phyloP scores from a whole-genome alignment of 1,140 invertebrate genomes.

The Sycobia sp. region DNA sequence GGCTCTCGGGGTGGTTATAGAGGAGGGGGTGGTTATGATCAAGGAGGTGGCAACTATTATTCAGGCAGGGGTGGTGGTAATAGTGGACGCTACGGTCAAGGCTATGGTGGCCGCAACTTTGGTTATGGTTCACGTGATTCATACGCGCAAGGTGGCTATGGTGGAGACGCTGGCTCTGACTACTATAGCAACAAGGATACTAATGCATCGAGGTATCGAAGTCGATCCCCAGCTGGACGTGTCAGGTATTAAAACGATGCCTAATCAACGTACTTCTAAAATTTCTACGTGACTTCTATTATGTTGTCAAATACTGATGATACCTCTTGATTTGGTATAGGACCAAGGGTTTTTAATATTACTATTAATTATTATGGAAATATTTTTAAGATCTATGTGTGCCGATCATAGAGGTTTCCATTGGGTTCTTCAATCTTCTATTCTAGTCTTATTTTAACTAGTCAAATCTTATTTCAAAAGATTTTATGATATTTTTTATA shows the following conservation, averaged over 20 bases:
- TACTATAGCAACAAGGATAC: conserved; percentile 59
- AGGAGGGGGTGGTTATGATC: conserved; percentile 56
- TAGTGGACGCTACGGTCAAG: conserved; percentile 53
- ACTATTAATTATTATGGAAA: conserved; percentile 11
- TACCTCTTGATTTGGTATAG: conserved; percentile 26
- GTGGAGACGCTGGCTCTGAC: conserved; percentile 48
- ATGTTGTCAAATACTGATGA: conserved; percentile 29
- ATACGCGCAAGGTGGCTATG: conserved; percentile 55
- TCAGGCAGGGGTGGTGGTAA: conserved; percentile 56
- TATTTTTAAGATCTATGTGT: conserved; percentile 19
- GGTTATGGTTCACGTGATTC: conserved; percentile 55
- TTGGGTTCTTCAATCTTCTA: conserved; percentile 22
- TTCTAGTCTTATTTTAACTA: conserved; percentile 25
- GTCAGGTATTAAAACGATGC: conserved; percentile 59
- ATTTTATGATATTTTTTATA: conserved; percentile 13
- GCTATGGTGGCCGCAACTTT: conserved; percentile 44
- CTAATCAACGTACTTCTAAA: conserved; percentile 34
- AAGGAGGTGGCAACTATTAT: conserved; percentile 57
- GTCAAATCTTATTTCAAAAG: conserved; percentile 20
- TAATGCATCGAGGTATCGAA: conserved; percentile 61
- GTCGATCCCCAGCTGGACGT: conserved; percentile 63
- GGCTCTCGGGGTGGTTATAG: conserved; percentile 47
- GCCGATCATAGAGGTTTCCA: conserved; percentile 24
- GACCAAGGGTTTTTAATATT: conserved; percentile 19
- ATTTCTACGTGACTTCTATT: conserved; percentile 32